phyloP scores from a whole-genome alignment of 1,140 invertebrate genomes.

The Nebria ingens region DNA sequence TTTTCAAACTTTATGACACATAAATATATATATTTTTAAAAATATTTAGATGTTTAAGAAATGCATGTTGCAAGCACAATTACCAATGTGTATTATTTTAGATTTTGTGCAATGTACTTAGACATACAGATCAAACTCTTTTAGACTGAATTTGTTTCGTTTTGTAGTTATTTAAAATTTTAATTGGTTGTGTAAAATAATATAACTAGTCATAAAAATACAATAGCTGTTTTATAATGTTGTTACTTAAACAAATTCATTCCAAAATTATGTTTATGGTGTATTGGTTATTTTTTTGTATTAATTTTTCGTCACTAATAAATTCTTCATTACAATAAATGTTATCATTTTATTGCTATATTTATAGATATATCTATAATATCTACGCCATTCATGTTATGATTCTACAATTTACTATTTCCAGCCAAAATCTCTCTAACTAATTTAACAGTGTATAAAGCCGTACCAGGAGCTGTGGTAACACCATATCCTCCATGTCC shows the following conservation, averaged over 20 bases:
- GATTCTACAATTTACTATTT: slow-evolving; percentile 40
- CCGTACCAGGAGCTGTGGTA: slow-evolving; percentile 75
- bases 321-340: too few relatives aligned
- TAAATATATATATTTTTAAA: slow-evolving; percentile 1
- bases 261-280: background rate
- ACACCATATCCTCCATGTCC: slow-evolving; percentile 89
- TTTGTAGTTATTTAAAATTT: too few relatives aligned
- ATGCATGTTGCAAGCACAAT: background rate
- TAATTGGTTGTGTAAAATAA: too few relatives aligned
- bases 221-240: too few relatives aligned
- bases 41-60: background rate
- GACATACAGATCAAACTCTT: too few relatives aligned
- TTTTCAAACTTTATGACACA: background rate
- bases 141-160: too few relatives aligned
- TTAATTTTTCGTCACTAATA: too few relatives aligned
- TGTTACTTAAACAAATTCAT: too few relatives aligned
- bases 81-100: background rate
- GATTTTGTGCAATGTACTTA: too few relatives aligned
- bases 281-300: background rate
- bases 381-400: background rate
- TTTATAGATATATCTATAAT: slow-evolving; percentile 2
- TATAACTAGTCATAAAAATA: too few relatives aligned
- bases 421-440: slow-evolving; percentile 45
- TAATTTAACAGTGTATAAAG: slow-evolving; percentile 58
- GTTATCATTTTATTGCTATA: background rate